A percentile compares a stretch with the other conserved stretches of the same genome.
Conservation (phyloP, 2,888 invertebrate species). For the Ophioninae sp. region DNA sequence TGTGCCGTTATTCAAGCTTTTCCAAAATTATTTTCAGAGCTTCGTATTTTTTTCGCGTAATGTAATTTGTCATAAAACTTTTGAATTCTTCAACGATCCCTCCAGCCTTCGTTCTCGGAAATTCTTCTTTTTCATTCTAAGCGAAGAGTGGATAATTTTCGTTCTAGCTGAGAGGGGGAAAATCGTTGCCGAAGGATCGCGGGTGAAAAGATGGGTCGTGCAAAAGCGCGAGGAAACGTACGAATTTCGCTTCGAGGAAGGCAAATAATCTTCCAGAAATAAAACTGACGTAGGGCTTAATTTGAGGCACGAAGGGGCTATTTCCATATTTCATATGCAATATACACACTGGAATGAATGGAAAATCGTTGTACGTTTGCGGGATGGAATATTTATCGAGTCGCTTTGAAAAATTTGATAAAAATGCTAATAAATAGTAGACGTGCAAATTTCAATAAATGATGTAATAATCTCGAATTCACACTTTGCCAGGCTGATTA, state of each 20-base stretch:
- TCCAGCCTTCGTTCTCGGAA: not conserved
- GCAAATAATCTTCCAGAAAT: slow-evolving; percentile 52
- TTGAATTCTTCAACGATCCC: too few species aligned
- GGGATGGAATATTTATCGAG: not conserved
- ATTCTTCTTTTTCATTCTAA: not conserved
- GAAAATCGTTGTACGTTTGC: not conserved
- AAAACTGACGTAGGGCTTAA: slow-evolving; percentile 52
- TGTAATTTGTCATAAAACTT: too few species aligned
- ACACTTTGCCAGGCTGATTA: not conserved
- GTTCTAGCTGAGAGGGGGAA: not conserved
- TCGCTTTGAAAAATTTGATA: not conserved
- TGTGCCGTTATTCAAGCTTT: too few species aligned
- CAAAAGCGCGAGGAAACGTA: slow-evolving; percentile 32
- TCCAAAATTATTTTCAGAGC: too few species aligned
- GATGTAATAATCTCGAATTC: not conserved
- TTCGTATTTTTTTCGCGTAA: too few species aligned
- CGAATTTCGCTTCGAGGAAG: slow-evolving; percentile 17
- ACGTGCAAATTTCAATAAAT: not conserved
- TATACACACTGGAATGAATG: not conserved
- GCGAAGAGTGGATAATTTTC: not conserved
- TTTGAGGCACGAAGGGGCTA: slow-evolving; percentile 27
- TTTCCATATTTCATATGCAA: slow-evolving; percentile 35
- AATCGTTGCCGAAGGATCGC: not conserved
- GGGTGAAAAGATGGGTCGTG: not conserved
- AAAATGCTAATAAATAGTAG: not conserved